Percentiles rank a stretch among this genome's conserved stretches.
Evolutionary conservation across 2,888 invertebrate genomes (phyloP).

Genomic region (Noctua comes): DNA sequence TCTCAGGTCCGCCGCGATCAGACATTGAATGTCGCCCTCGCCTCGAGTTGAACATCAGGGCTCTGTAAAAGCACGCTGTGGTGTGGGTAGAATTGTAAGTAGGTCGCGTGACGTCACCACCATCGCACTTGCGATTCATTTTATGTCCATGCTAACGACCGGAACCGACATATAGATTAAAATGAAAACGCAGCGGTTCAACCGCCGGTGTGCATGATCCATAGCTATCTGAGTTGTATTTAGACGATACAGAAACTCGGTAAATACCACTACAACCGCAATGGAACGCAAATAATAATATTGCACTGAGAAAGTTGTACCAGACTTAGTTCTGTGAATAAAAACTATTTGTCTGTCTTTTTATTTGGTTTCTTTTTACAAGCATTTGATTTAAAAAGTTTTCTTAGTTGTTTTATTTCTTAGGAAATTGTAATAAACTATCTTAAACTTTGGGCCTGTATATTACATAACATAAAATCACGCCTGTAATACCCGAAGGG

Average conservation of each 20-base stretch:
- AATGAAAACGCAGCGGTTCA: slow-evolving; percentile 13
- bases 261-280: slow-evolving; percentile 40
- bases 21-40: no score
- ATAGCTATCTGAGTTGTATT: slow-evolving; percentile 7
- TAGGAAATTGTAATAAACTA: background rate
- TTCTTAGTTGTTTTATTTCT: background rate
- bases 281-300: slow-evolving; percentile 38
- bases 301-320: slow-evolving; percentile 25
- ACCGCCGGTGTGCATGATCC: background rate
- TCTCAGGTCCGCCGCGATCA: no score
- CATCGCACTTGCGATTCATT: no score
- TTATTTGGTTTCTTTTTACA: background rate
- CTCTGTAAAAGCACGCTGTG: no score
- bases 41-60: no score
- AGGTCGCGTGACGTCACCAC: no score
- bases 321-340: slow-evolving; percentile 8
- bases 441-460: background rate
- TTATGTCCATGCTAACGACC: no score
- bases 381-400: background rate
- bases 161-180: no score
- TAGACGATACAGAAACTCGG: slow-evolving; percentile 34
- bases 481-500: no score
- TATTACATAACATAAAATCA: no score
- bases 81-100: no score
- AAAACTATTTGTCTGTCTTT: slow-evolving; percentile 5